phyloP scores from a whole-genome alignment of 2,888 invertebrate species.

The Drosophila yooni region DNA sequence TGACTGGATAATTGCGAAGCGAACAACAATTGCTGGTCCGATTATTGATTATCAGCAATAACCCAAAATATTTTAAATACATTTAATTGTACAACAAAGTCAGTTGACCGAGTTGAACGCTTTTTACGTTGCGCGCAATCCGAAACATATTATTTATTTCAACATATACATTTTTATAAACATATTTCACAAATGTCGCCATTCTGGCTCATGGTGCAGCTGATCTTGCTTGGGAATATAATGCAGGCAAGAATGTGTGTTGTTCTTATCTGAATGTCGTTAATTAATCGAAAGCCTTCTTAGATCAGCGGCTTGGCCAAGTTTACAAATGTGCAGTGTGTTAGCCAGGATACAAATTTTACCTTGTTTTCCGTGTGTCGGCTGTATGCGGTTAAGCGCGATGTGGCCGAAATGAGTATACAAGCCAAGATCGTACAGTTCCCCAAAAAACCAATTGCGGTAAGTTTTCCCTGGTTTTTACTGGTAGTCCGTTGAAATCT shows the following conservation, averaged over 20 bases:
- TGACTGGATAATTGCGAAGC: constrained; percentile 25
- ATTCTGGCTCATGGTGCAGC: constrained; percentile 24
- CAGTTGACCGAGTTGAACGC: constrained; percentile 10
- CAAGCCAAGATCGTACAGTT: constrained; percentile 40
- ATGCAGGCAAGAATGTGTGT: constrained; percentile 51
- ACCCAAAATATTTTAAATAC: neutral
- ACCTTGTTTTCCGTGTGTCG: constrained; percentile 61
- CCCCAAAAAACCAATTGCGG: constrained; percentile 58
- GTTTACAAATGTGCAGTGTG: constrained; percentile 73
- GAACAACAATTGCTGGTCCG: constrained; percentile 13
- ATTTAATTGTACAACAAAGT: constrained; percentile 6
- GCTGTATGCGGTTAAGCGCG: constrained; percentile 67
- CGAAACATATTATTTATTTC: neutral
- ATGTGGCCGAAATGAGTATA: constrained; percentile 69
- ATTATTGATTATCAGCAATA: constrained; percentile 13
- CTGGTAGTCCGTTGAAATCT: neutral
- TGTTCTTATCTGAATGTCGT: neutral
- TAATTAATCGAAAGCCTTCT: neutral
- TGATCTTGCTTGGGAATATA: constrained; percentile 39
- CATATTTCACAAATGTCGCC: constrained; percentile 22
- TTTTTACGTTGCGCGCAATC: constrained; percentile 11
- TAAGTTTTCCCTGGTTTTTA: constrained; percentile 45
- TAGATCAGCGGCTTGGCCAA: constrained; percentile 65
- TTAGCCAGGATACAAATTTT: constrained; percentile 51
- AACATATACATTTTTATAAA: constrained; percentile 2